Percentiles rank a stretch among this genome's conserved stretches.
phyloP scores from a whole-genome alignment of 2,113 vertebrate genomes.

The Atractosteus spatula region DNA sequence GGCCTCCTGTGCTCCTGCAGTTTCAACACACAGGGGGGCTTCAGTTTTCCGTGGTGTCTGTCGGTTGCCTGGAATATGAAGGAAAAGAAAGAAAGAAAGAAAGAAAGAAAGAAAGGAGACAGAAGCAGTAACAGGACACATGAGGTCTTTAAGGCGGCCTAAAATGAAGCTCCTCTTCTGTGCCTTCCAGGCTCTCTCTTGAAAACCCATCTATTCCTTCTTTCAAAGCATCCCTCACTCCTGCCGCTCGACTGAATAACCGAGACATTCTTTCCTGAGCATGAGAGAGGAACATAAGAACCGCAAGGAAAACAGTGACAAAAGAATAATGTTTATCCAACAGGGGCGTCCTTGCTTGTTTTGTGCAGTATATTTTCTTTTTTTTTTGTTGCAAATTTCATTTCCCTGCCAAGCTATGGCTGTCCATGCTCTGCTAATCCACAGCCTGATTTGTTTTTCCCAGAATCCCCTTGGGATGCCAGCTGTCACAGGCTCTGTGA shows the following conservation, averaged over 20 bases:
- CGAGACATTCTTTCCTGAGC: too few relatives aligned
- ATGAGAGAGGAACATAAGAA: too few relatives aligned
- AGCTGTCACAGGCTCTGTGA: conserved; percentile 42
- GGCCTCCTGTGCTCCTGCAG: background rate
- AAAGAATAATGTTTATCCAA: background rate
- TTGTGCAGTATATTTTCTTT: too few relatives aligned
- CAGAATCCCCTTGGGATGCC: conserved; percentile 42
- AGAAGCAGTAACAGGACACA: too few relatives aligned
- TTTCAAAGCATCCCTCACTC: too few relatives aligned
- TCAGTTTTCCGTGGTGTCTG: background rate
- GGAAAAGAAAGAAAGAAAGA: background rate
- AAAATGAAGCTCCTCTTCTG: too few relatives aligned
- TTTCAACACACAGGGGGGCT: too few relatives aligned
- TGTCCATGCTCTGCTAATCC: conserved; percentile 47
- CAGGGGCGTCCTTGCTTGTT: too few relatives aligned
- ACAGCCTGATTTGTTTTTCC: conserved; percentile 33
- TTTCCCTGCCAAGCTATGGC: conserved; percentile 29
- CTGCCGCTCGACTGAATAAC: too few relatives aligned
- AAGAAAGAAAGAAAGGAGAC: background rate
- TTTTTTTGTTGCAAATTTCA: background rate
- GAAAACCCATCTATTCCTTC: too few relatives aligned
- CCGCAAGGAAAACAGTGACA: background rate
- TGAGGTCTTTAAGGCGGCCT: too few relatives aligned
- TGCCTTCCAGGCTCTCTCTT: too few relatives aligned
- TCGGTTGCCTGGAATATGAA: background rate